Percentiles rank a stretch among this genome's conserved stretches.
Evolutionary conservation across 1,140 invertebrate species (phyloP).

Genomic region (Drosophila pectinifera): DNA sequence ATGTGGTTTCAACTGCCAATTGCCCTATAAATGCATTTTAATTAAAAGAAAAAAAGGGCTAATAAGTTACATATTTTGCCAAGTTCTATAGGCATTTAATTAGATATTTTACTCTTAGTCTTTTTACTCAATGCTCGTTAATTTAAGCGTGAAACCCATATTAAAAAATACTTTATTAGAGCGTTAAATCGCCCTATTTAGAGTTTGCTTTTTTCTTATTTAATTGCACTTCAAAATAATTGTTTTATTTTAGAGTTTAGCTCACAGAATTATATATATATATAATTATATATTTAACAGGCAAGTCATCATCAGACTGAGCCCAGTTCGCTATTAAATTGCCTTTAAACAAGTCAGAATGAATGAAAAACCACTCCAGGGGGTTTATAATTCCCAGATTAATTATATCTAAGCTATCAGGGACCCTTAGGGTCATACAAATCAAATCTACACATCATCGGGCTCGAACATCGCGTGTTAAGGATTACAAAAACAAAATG

Average conservation of each 20-base stretch:
- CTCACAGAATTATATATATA: background rate
- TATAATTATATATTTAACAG: background rate
- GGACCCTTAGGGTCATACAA: too few species aligned
- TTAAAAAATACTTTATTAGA: background rate
- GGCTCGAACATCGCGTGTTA: too few species aligned
- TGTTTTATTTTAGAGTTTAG: background rate
- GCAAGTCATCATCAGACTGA: background rate
- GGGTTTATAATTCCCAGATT: background rate
- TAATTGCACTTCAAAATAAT: slow-evolving; percentile 2
- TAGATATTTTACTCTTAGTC: too few species aligned
- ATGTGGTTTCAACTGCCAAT: background rate
- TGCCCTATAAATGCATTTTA: background rate
- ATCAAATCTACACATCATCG: too few species aligned
- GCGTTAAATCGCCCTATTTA: background rate
- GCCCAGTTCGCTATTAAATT: background rate
- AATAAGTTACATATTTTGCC: background rate
- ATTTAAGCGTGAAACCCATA: background rate
- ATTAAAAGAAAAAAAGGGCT: too few species aligned
- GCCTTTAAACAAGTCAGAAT: background rate
- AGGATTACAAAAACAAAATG: too few species aligned
- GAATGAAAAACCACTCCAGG: too few species aligned
- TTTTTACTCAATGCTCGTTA: background rate
- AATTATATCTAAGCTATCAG: too few species aligned
- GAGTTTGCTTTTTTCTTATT: too few species aligned
- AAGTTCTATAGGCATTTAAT: too few species aligned